Conservation (phyloP, 2,113 vertebrate genomes). For the Tonatia bakeri region DNA sequence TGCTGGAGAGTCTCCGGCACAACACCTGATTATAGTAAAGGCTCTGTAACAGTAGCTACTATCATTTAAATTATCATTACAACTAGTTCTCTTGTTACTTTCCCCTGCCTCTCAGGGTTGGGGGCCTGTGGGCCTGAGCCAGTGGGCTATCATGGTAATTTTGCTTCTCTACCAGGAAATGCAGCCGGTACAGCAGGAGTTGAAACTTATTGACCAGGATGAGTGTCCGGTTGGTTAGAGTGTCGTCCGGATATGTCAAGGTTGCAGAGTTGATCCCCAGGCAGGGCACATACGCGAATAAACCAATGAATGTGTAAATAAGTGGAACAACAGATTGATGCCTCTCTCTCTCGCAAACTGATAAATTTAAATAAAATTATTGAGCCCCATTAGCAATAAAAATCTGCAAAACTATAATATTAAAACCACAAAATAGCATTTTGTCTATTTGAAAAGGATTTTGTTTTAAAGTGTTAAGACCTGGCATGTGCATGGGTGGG, state of each 20-base stretch:
- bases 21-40: background rate
- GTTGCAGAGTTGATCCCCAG: no score
- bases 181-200: background rate
- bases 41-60: background rate
- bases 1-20: no score
- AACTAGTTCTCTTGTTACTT: background rate
- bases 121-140: background rate
- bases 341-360: no score
- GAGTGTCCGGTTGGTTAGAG: no score
- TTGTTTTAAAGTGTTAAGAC: background rate
- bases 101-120: background rate
- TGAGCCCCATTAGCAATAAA: background rate
- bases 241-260: no score
- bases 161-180: background rate
- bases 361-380: background rate
- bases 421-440: background rate
- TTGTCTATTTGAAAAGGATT: background rate
- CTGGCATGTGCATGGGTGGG: background rate
- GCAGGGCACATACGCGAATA: no score
- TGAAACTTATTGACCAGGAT: background rate
- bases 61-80: background rate
- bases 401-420: background rate
- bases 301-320: no score
- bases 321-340: no score
- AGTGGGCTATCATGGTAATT: background rate